Percentiles rank a stretch among this genome's conserved stretches.
These are phyloP conservation scores for Catocala nupta DNA, from an alignment of 2,888 invertebrate genomes.

Conservation along the genomic window DNA sequence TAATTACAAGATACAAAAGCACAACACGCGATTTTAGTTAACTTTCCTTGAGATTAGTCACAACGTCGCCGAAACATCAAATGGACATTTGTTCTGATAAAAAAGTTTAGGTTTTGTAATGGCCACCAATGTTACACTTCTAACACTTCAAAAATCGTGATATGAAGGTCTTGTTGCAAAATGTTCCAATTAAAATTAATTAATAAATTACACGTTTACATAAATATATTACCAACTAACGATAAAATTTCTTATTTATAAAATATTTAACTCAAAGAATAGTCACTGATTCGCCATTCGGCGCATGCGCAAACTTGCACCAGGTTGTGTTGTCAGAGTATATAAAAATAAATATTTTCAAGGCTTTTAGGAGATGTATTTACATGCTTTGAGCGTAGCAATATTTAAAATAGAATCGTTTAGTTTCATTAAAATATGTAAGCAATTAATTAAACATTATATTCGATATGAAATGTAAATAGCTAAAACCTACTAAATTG, in stretches of 20 bases:
- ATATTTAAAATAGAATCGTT: neutral
- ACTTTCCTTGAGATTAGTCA: slow-evolving; percentile 80
- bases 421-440: neutral
- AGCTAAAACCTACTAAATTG: neutral
- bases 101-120: slow-evolving; percentile 87
- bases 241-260: slow-evolving; percentile 84
- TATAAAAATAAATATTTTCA: slow-evolving; percentile 33
- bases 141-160: slow-evolving; percentile 73
- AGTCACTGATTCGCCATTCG: slow-evolving; percentile 87
- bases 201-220: slow-evolving; percentile 70
- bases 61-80: slow-evolving; percentile 88
- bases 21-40: slow-evolving; percentile 72
- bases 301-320: slow-evolving; percentile 87
- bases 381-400: neutral
- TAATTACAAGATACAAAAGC: slow-evolving; percentile 62
- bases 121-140: slow-evolving; percentile 86
- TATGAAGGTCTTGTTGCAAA: slow-evolving; percentile 57
- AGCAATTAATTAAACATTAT: neutral
- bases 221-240: slow-evolving; percentile 81
- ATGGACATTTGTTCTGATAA: slow-evolving; percentile 86
- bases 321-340: slow-evolving; percentile 69
- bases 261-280: slow-evolving; percentile 86
- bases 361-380: neutral
- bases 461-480: neutral
- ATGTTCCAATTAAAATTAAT: slow-evolving; percentile 61